Percentiles rank a stretch among this genome's conserved stretches.
Conservation (phyloP, 1,140 invertebrate species). For the Drosophila pseudoobscura region DNA sequence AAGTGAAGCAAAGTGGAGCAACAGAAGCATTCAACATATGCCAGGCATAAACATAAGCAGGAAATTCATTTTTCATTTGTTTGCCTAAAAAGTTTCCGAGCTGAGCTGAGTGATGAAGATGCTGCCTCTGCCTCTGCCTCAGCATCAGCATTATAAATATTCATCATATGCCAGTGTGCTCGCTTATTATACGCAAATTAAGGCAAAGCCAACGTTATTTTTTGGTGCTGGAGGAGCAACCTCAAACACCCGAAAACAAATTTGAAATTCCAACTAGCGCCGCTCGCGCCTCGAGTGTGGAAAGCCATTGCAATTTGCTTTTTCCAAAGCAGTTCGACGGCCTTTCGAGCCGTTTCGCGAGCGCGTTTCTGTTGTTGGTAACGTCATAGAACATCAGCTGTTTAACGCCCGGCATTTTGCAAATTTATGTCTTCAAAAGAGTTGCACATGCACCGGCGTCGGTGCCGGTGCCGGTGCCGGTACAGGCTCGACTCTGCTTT, state of each 20-base stretch:
- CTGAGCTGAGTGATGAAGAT: slow-evolving; percentile 49
- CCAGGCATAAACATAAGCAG: slow-evolving; percentile 78
- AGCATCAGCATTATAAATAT: slow-evolving; percentile 67
- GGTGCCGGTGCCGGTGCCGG: neutral
- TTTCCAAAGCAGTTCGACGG: slow-evolving; percentile 60
- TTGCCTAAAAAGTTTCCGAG: slow-evolving; percentile 67
- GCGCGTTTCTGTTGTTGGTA: slow-evolving; percentile 28
- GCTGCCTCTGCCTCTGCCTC: slow-evolving; percentile 28
- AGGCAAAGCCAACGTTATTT: slow-evolving; percentile 45
- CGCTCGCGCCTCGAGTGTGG: slow-evolving; percentile 39
- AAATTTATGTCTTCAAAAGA: slow-evolving; percentile 71
- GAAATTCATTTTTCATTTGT: slow-evolving; percentile 82
- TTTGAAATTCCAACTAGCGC: slow-evolving; percentile 75
- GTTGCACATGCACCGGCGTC: slow-evolving; percentile 44
- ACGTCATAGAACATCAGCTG: slow-evolving; percentile 70
- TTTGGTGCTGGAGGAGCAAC: slow-evolving; percentile 4
- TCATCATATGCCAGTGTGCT: slow-evolving; percentile 68
- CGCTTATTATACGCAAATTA: slow-evolving; percentile 80
- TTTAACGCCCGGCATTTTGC: slow-evolving; percentile 64
- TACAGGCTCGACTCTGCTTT: no score
- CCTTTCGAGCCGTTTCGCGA: slow-evolving; percentile 38
- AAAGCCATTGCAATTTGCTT: slow-evolving; percentile 66
- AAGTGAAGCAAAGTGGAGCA: slow-evolving; percentile 4
- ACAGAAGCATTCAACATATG: slow-evolving; percentile 72
- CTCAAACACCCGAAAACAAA: slow-evolving; percentile 54